A percentile compares a stretch with the other conserved stretches of the same genome.
Evolutionary conservation across 2,797 vertebrate genomes (phyloP).

Genomic region (Squalus acanthias): DNA sequence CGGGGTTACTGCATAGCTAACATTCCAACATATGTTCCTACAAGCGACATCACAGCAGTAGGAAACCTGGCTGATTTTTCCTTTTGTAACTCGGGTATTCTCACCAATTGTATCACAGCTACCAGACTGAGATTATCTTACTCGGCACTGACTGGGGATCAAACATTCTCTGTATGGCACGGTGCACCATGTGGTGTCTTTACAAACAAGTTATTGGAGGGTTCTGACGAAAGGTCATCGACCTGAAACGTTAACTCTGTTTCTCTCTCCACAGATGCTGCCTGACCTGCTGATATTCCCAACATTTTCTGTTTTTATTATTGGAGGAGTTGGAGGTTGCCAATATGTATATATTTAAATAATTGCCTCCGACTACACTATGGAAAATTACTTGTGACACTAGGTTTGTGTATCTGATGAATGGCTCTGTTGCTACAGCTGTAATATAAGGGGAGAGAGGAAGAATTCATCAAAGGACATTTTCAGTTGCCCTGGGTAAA

Average conservation of each 20-base stretch:
- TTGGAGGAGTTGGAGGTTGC: background rate
- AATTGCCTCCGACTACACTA: background rate
- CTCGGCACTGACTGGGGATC: background rate
- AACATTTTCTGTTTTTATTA: no score
- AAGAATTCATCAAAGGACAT: background rate
- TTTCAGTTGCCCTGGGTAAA: background rate
- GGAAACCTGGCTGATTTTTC: background rate
- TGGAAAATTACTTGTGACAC: background rate
- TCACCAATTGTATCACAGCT: background rate
- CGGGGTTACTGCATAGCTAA: no score
- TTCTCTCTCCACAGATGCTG: no score
- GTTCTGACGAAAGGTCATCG: no score
- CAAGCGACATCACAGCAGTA: background rate
- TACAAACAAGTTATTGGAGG: no score
- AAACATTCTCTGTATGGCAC: background rate
- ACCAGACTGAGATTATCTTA: background rate
- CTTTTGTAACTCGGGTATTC: background rate
- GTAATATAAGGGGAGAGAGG: background rate
- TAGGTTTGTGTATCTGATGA: background rate
- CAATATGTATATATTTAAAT: background rate
- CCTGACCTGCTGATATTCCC: no score
- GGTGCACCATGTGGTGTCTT: background rate
- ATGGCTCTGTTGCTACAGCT: background rate
- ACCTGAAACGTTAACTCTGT: no score
- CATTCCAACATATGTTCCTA: background rate